Evolutionary conservation across 2,888 invertebrate genomes (phyloP), one percentile per base, ranked within the genome.

Genomic region (Tetheella fluctuosa): DNA sequence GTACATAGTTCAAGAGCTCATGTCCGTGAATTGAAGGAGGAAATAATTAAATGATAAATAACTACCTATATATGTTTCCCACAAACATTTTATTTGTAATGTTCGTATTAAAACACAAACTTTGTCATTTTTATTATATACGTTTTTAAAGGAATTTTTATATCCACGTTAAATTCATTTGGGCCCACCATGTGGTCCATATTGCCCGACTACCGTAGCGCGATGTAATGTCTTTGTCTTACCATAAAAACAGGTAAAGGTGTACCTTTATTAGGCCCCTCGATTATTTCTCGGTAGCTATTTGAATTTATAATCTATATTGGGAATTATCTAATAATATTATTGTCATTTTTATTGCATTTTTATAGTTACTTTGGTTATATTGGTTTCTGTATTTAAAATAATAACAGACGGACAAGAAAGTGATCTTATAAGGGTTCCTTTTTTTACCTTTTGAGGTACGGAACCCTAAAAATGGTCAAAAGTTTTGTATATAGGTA

Each of bases 301-400:
- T 74, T n/a, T 71, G 81, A 84, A 79, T 85, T 81, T 81, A 84
- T 83, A 79, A 74, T 66, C 72, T 73, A 77, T 79, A 74, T 70
- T 69, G 63, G 65, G 68, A 72, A 77, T 75, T 75, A 61, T 65
- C 61, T 57, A 63, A 57, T 60, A 60, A 58, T 58, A 55, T 59
- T 59, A 59, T 64, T 58, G 53, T 60, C 64, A 54, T 25, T 30
- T 17, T 30, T 34, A 34, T 20, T 55, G 34, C 30, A 2, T 1
- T 23, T 34, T 34, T 34, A 20, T 28, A 10, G 20, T 2, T 34
- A 30, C 3, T 1, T 20, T 48, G 20, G 0, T 20, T 1, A 10
- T 48, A 48, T 48, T 48, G 10, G 48, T 48, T n/a, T n/a, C 48
- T 48, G 48, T 48, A 48, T 48, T 10, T 13, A 13, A 39, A 12